Evolutionary conservation across 2,113 vertebrate genomes (phyloP).

Genomic region (Hassar affinis): DNA sequence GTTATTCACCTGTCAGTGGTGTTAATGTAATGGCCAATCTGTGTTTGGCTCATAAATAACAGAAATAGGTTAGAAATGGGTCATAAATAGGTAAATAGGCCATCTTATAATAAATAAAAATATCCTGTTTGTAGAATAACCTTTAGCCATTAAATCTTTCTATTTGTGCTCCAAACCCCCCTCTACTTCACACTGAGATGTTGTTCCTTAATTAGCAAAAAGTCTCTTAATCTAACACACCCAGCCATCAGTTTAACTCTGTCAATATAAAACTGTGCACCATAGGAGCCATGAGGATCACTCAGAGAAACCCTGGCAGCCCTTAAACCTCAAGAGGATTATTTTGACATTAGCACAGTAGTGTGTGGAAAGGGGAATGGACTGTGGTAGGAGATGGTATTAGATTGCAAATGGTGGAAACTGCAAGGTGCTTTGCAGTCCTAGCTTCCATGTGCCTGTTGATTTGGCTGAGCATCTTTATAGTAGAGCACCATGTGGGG

Average conservation of each 20-base stretch:
- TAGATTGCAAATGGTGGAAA: slow-evolving; percentile 8
- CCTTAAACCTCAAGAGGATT: slow-evolving; percentile 8
- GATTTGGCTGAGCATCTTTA: slow-evolving; percentile 6
- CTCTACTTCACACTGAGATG: neutral
- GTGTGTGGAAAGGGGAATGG: neutral
- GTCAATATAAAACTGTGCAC: slow-evolving; percentile 8
- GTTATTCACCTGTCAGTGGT: no score
- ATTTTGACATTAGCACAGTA: slow-evolving; percentile 3
- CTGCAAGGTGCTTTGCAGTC: slow-evolving; percentile 14
- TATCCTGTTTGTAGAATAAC: neutral
- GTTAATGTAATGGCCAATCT: no score
- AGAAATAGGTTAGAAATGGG: no score
- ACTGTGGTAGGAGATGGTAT: slow-evolving; percentile 8
- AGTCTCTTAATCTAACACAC: slow-evolving; percentile 7
- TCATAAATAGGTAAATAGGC: neutral
- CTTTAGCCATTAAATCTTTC: neutral
- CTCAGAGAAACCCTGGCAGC: neutral
- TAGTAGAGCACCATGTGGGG: slow-evolving; percentile 14
- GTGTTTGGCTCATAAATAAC: neutral
- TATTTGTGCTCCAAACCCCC: neutral
- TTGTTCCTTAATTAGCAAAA: neutral
- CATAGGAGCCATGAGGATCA: neutral
- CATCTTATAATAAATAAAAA: neutral
- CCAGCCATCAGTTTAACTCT: neutral
- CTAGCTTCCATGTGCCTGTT: neutral